Base-by-base conservation (phyloP, 1,140 invertebrate species). In the Asbolus verrucosus region DNA sequence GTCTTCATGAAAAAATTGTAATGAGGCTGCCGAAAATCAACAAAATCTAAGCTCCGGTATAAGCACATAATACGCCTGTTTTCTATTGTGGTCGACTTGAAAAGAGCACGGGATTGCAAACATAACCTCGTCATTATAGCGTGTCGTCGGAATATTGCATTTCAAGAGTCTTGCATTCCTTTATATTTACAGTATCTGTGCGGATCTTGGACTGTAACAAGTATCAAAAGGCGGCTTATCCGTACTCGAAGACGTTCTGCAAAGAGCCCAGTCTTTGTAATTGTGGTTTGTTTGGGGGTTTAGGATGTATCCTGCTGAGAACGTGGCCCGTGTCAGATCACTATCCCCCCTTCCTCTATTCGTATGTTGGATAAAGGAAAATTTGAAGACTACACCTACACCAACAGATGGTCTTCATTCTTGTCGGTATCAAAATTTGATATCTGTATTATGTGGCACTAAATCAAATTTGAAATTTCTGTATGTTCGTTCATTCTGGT, bases 41-140 rank as follows among this genome's bases (percentile, higher is more conserved):
- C 59, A 54, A 50, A 63, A 62, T 41, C 33, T 41, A 61, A 69
- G 59, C 27, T 36, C n/a, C 38, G 9, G 61, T 21, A 54, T 68
- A 63, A 70, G 60, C 21, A 21, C 19, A 63, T 70, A 70, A 70
- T 70, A 70, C 61, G 68, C 68, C 65, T 70, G 68, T 70, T 70
- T 62, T 65, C 68, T 61, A 70, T 70, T 70, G 68, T 70, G 68
- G 68, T 70, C 43, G 61, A 46, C 68, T 70, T 70, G 68, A 70
- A 70, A 70, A 70, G 68, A 65, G 61, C 68, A 70, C 41, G 41
- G 68, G 27, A 70, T 70, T 54, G 68, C 59, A 69, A 62, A 69
- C 59, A 62, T 46, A 43, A 50, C 59, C 54, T 14, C 38, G 16
- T 14, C 36, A 39, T 61, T 62, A 62, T 41, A 43, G 50, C 60